Conservation (phyloP, 2,797 vertebrate genomes). For the Urosaurus nigricauda region DNA sequence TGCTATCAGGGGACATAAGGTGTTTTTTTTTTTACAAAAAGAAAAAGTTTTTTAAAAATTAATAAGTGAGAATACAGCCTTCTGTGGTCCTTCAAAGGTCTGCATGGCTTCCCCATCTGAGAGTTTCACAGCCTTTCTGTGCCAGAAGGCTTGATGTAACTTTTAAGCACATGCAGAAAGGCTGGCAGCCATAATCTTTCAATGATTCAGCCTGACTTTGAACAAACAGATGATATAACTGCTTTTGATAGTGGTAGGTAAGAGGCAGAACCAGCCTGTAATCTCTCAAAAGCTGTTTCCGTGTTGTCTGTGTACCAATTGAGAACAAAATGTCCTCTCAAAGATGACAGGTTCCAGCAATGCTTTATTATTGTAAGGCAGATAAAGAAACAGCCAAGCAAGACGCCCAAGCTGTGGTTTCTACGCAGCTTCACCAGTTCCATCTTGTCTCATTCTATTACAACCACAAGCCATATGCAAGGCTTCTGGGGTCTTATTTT, state of each 20-base stretch:
- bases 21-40: no score
- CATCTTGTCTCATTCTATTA: background rate
- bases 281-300: background rate
- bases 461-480: background rate
- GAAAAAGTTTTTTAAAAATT: no score
- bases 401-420: background rate
- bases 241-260: background rate
- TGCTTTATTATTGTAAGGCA: background rate
- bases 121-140: no score
- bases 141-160: background rate
- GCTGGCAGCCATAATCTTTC: background rate
- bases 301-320: background rate
- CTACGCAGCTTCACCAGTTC: background rate
- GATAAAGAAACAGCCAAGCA: background rate
- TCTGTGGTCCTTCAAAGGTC: no score
- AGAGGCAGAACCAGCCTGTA: background rate
- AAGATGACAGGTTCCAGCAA: background rate
- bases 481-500: background rate
- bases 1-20: no score
- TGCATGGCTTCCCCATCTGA: no score
- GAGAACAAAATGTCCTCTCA: constrained; percentile 13
- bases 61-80: no score
- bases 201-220: background rate
- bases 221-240: background rate
- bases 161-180: background rate